Percentiles rank a stretch among this genome's conserved stretches.
These are phyloP conservation scores for Echiichthys vipera DNA, from an alignment of 2,797 vertebrate species.

Conservation along the genomic window DNA sequence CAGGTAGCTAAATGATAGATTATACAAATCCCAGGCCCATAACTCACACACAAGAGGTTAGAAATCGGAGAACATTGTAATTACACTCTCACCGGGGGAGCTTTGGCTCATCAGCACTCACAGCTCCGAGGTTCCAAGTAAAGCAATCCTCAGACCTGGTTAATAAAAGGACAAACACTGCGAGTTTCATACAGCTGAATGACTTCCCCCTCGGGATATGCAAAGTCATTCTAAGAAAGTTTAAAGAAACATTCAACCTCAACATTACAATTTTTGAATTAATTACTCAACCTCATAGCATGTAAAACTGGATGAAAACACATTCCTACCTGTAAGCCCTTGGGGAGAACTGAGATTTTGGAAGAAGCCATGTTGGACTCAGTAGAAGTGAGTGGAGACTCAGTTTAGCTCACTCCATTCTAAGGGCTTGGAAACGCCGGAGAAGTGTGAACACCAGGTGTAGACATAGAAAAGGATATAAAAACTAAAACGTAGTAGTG, in stretches of 20 bases:
- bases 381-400: not conserved
- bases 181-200: not conserved
- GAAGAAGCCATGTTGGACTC: not conserved
- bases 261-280: not conserved
- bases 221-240: constrained; percentile 37
- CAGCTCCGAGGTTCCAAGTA: constrained; percentile 51
- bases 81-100: constrained; percentile 60
- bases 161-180: constrained; percentile 42
- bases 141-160: constrained; percentile 41
- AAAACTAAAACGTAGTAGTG: too few relatives aligned
- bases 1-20: constrained; percentile 62
- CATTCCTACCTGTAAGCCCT: not conserved
- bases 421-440: too few relatives aligned
- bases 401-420: too few relatives aligned
- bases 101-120: constrained; percentile 54
- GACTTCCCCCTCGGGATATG: constrained; percentile 12
- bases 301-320: not conserved
- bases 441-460: too few relatives aligned
- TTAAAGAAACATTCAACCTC: not conserved
- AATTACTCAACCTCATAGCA: not conserved
- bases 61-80: constrained; percentile 54
- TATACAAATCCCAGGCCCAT: constrained; percentile 63
- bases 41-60: constrained; percentile 52
- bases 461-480: too few relatives aligned
- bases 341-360: not conserved